Evolutionary conservation across 2,797 vertebrate genomes (phyloP).

Genomic region (Hybognathus amarus): DNA sequence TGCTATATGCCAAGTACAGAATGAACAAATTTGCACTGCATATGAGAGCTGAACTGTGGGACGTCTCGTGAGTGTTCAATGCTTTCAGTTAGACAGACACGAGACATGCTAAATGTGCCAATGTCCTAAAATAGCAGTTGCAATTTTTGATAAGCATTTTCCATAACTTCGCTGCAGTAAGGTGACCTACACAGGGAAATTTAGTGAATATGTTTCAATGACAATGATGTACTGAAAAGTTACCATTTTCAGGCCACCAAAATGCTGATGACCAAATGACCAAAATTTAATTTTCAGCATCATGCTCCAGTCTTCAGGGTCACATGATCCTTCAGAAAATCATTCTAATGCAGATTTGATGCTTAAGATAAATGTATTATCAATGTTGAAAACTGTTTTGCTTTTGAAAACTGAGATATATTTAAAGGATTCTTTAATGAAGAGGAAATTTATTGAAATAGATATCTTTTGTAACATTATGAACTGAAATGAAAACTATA

Average conservation of each 20-base stretch:
- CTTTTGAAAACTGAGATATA: too few species aligned
- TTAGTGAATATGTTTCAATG: not conserved
- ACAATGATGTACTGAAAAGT: not conserved
- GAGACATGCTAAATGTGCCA: conserved; percentile 8
- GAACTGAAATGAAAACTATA: too few species aligned
- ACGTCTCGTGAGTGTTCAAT: not conserved
- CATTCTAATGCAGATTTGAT: too few species aligned
- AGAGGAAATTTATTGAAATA: not conserved
- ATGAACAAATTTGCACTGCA: conserved; percentile 23
- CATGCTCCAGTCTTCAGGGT: too few species aligned
- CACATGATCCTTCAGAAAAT: too few species aligned
- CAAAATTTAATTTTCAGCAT: too few species aligned
- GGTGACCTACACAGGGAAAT: not conserved
- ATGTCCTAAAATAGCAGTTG: not conserved
- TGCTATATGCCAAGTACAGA: conserved; percentile 7
- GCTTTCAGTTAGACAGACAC: not conserved
- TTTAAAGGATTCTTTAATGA: too few species aligned
- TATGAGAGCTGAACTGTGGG: not conserved
- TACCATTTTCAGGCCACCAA: too few species aligned
- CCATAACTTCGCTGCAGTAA: not conserved
- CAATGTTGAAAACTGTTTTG: too few species aligned
- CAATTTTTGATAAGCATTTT: not conserved
- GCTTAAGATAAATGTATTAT: too few species aligned
- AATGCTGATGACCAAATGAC: too few species aligned
- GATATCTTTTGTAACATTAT: too few species aligned